A percentile compares a stretch with the other conserved stretches of the same genome.
Evolutionary conservation across 2,113 vertebrate genomes (phyloP).

Genomic region (Symphodus melops): DNA sequence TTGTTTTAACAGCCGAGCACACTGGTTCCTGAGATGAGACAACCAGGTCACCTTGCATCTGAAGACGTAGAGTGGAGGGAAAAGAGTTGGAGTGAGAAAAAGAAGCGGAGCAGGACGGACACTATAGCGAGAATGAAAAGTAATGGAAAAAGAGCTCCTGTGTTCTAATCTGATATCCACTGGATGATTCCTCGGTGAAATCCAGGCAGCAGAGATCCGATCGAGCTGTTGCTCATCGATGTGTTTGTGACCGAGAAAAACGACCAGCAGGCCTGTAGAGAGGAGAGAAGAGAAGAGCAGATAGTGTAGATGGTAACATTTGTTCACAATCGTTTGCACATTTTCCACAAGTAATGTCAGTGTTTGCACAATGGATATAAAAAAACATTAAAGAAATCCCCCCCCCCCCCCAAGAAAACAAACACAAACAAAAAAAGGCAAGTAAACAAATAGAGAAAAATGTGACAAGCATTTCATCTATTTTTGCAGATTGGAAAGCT

Average conservation of each 20-base stretch:
- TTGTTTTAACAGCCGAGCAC: constrained; percentile 66
- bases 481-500: background rate
- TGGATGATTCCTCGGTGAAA: constrained; percentile 53
- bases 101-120: constrained; percentile 44
- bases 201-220: constrained; percentile 47
- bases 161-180: constrained; percentile 57
- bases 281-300: constrained; percentile 3
- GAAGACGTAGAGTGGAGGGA: background rate
- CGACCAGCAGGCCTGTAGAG: constrained; percentile 1
- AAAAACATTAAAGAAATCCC: too few species aligned
- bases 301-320: background rate
- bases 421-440: too few species aligned
- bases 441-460: too few species aligned
- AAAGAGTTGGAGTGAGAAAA: background rate
- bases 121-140: constrained; percentile 27
- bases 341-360: too few species aligned
- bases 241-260: constrained; percentile 40
- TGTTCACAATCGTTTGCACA: too few species aligned
- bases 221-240: constrained; percentile 50
- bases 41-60: constrained; percentile 21
- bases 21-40: constrained; percentile 52
- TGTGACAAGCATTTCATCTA: too few species aligned
- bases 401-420: too few species aligned
- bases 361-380: too few species aligned
- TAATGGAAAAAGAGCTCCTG: constrained; percentile 23